A percentile compares a stretch with the other conserved stretches of the same genome.
Evolutionary conservation across 1,140 invertebrate species (phyloP).

Genomic region (Drosophila ironensis): DNA sequence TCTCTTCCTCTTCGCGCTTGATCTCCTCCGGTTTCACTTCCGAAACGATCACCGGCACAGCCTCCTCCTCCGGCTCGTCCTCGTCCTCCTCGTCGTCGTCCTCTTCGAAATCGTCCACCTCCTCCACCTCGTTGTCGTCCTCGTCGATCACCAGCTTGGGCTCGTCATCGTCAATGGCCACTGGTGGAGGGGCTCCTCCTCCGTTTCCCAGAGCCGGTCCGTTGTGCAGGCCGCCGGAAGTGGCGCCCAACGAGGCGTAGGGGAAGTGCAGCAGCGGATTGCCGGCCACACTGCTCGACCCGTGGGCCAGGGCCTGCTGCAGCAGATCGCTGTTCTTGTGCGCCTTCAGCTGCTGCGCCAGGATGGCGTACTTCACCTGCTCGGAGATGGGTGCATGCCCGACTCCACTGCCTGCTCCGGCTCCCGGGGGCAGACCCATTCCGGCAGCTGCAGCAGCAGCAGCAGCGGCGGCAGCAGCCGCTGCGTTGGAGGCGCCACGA

Average conservation of each 20-base stretch:
- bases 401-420: not conserved
- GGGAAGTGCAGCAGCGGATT: constrained; percentile 55
- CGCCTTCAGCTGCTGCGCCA: constrained; percentile 89
- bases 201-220: constrained; percentile 19
- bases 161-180: constrained; percentile 79
- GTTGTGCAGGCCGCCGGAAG: not conserved
- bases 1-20: not conserved
- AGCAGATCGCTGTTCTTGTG: constrained; percentile 79
- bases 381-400: constrained; percentile 84
- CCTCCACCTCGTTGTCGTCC: constrained; percentile 82
- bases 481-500: constrained; percentile 52
- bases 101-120: constrained; percentile 87
- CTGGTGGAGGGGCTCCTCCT: not conserved
- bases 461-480: constrained; percentile 36
- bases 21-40: constrained; percentile 1
- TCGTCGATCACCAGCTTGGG: constrained; percentile 83
- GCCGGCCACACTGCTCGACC: constrained; percentile 61
- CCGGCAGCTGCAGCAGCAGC: constrained; percentile 40
- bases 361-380: constrained; percentile 90
- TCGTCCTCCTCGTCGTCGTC: constrained; percentile 67
- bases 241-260: constrained; percentile 24
- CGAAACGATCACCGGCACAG: constrained; percentile 2
- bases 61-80: constrained; percentile 20
- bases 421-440: constrained; percentile 26
- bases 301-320: constrained; percentile 81